Conservation (phyloP, 2,113 vertebrate species). For the Lycaon pictus region DNA sequence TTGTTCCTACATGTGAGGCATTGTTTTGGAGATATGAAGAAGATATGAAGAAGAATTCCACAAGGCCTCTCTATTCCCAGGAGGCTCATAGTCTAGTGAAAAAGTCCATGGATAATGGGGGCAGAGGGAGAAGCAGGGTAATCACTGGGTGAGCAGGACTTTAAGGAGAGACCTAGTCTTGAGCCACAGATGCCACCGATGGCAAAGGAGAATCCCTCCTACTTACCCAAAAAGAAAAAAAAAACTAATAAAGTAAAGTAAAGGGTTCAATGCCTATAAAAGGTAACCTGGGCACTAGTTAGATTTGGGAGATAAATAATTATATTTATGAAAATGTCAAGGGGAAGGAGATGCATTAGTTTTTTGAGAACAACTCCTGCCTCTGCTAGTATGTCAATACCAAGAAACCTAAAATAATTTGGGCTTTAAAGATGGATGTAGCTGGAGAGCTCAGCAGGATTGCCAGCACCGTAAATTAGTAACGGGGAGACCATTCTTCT, state of each 20-base stretch:
- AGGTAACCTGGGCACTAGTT: slow-evolving; percentile 77
- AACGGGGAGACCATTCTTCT: not conserved
- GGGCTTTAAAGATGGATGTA: slow-evolving; percentile 74
- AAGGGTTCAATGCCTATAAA: slow-evolving; percentile 78
- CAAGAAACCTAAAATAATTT: slow-evolving; percentile 77
- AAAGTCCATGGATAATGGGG: not conserved
- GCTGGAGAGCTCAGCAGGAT: not conserved
- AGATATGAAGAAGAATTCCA: not conserved
- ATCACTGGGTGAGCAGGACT: accelerated
- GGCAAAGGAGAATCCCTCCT: no score
- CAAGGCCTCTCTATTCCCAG: not conserved
- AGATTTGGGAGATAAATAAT: slow-evolving; percentile 85
- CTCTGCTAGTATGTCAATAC: slow-evolving; percentile 73
- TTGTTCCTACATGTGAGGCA: not conserved
- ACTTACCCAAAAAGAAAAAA: not conserved
- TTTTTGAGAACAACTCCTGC: slow-evolving; percentile 76
- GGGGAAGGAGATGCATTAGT: slow-evolving; percentile 79
- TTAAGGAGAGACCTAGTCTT: accelerated
- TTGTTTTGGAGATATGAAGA: not conserved
- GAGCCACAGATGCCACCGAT: no score
- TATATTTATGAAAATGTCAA: slow-evolving; percentile 85
- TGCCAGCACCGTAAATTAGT: slow-evolving; percentile 77
- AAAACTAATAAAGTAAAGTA: slow-evolving; percentile 50
- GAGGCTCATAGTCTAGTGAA: accelerated
- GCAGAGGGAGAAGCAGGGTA: not conserved